phyloP scores from a whole-genome alignment of 1,140 invertebrate genomes.

The Sogatella furcifera region DNA sequence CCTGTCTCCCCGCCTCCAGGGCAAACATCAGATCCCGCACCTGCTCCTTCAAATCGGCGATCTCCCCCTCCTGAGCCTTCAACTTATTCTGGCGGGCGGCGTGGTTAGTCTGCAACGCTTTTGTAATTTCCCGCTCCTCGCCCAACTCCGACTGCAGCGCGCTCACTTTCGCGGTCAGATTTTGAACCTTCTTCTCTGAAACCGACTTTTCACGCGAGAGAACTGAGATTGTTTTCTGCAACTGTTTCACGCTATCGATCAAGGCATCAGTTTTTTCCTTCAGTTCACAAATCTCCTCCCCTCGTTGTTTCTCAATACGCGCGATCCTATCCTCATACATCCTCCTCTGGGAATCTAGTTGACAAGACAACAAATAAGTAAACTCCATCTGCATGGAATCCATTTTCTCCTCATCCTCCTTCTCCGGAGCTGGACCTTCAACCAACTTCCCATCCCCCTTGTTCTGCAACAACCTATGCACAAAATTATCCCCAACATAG shows the following conservation, averaged over 20 bases:
- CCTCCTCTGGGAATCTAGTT: conserved; percentile 85
- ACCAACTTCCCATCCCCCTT: conserved; percentile 97
- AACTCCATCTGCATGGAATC: conserved; percentile 92
- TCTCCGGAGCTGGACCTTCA: conserved; percentile 46
- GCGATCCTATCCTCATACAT: conserved; percentile 83
- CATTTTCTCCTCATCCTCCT: conserved; percentile 64
- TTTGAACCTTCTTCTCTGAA: conserved; percentile 20
- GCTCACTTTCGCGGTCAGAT: conserved; percentile 42
- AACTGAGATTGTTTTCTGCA: conserved; percentile 26
- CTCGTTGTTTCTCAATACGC: conserved; percentile 42
- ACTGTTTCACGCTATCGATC: conserved; percentile 31
- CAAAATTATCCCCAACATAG: conserved; percentile 93
- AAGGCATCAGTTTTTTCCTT: conserved; percentile 37
- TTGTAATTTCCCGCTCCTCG: conserved; percentile 68
- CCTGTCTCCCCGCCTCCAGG: conserved; percentile 68
- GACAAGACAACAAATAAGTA: conserved; percentile 92
- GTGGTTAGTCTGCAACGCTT: conserved; percentile 66
- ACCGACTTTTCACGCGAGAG: conserved; percentile 18
- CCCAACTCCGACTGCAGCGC: conserved; percentile 51
- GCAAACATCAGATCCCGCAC: conserved; percentile 93
- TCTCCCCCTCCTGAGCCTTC: conserved; percentile 55
- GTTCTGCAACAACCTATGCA: conserved; percentile 91
- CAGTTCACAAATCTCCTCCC: conserved; percentile 39
- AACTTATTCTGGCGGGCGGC: conserved; percentile 60
- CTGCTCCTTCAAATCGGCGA: conserved; percentile 79